These are phyloP conservation scores for Motacilla alba DNA, from an alignment of 2,113 vertebrate species.

Conservation along the genomic window DNA sequence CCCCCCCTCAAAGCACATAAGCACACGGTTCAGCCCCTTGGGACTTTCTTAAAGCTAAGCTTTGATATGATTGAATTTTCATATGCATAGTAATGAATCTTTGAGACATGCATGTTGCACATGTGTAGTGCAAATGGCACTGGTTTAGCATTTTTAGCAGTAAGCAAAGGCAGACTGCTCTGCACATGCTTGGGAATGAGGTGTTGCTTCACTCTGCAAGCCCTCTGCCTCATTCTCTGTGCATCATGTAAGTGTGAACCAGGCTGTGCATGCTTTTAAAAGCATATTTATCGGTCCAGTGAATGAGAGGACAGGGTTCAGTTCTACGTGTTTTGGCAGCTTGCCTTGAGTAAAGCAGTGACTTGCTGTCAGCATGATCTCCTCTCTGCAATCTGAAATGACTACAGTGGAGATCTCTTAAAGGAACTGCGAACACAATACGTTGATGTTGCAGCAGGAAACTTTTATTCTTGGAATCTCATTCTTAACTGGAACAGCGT, in stretches of 20 bases:
- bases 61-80: conserved; percentile 60
- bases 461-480: background rate
- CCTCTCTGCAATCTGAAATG: background rate
- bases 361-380: background rate
- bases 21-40: background rate
- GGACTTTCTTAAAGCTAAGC: conserved; percentile 23
- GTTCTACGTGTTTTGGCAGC: background rate
- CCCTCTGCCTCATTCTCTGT: conserved; percentile 38
- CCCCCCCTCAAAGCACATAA: background rate
- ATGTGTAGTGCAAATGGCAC: conserved; percentile 39
- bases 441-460: background rate
- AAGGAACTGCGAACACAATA: background rate
- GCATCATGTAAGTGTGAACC: conserved; percentile 61
- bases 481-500: background rate
- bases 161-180: conserved; percentile 20
- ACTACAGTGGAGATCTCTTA: background rate
- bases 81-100: conserved; percentile 45
- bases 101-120: conserved; percentile 22
- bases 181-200: conserved; percentile 50
- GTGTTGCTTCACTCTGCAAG: conserved; percentile 36
- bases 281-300: background rate
- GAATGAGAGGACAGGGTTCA: conserved; percentile 32
- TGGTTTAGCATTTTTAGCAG: background rate
- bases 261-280: conserved; percentile 44
- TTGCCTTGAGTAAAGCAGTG: background rate